Conservation (phyloP, 64 coral and sea anemone genomes). For the Montipora capricornis region DNA sequence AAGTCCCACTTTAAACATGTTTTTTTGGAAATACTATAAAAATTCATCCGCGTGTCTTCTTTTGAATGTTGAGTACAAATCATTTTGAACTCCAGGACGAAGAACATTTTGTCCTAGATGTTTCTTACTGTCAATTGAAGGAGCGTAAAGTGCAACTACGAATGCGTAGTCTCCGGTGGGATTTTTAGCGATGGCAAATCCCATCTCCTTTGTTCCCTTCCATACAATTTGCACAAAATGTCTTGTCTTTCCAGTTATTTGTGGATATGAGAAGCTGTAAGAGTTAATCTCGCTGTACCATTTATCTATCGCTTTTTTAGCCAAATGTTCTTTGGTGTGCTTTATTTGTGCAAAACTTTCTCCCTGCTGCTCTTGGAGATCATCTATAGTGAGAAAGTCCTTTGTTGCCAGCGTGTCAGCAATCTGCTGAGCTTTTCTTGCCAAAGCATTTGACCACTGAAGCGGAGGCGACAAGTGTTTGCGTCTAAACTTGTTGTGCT, state of each 20-base stretch:
- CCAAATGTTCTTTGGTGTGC: conserved; percentile 8
- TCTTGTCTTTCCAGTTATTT: conserved; percentile 60
- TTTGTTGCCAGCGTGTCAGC: conserved; percentile 67
- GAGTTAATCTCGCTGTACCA: conserved; percentile 88
- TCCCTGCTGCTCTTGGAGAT: conserved; percentile 79
- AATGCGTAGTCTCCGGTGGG: conserved; percentile 77
- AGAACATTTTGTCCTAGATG: conserved; percentile 59
- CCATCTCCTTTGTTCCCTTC: conserved; percentile 74
- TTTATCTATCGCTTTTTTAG: conserved; percentile 55
- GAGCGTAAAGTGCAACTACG: conserved; percentile 83
- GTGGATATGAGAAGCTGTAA: conserved; percentile 90
- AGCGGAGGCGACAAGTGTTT: conserved; percentile 75
- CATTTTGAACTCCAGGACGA: conserved; percentile 43
- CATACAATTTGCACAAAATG: conserved; percentile 94
- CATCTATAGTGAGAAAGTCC: conserved; percentile 67
- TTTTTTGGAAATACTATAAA: background rate
- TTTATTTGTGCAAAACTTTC: conserved; percentile 80
- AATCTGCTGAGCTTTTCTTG: conserved; percentile 72
- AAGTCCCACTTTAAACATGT: too few species aligned
- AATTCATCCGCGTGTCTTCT: background rate
- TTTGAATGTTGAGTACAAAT: conserved; percentile 64
- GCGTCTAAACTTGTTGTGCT: conserved; percentile 74
- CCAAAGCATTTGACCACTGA: conserved; percentile 72
- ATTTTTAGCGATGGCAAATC: conserved; percentile 73
- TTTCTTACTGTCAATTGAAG: conserved; percentile 20